Conservation (phyloP, 2,113 vertebrate species). For the Donacobius atricapilla region DNA sequence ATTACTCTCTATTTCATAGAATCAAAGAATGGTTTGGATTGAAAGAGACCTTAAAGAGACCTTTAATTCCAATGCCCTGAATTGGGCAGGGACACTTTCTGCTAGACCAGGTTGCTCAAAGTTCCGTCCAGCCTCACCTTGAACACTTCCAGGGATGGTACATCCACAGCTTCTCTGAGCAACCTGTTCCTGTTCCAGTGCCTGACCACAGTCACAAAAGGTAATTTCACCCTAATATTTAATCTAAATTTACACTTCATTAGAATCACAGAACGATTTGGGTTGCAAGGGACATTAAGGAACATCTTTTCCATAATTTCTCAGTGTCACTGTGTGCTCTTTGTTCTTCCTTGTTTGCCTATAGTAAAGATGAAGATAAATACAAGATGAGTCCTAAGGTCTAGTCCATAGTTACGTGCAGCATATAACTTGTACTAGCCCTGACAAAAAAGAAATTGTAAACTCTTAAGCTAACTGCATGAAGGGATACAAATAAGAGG, state of each 20-base stretch:
- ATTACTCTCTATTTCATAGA: background rate
- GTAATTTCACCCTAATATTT: background rate
- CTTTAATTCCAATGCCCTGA: background rate
- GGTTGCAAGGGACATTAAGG: background rate
- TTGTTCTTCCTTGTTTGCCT: background rate
- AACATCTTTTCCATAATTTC: background rate
- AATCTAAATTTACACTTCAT: background rate
- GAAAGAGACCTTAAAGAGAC: background rate
- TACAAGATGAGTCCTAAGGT: background rate
- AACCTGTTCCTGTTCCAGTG: background rate
- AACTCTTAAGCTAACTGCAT: background rate
- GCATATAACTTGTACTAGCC: background rate
- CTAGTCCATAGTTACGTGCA: background rate
- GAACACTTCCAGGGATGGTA: background rate
- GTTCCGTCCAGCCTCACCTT: background rate
- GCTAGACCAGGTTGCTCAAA: background rate
- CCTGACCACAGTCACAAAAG: background rate
- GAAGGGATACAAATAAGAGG: background rate
- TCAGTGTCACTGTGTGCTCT: background rate
- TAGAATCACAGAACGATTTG: background rate
- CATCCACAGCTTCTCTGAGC: background rate
- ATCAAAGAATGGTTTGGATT: background rate
- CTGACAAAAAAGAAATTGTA: background rate
- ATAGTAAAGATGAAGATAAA: background rate
- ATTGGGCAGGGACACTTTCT: background rate